Evolutionary conservation across 1,140 invertebrate genomes (phyloP), one percentile per base, ranked within the genome.

Genomic region (Trichonephila clavipes): DNA sequence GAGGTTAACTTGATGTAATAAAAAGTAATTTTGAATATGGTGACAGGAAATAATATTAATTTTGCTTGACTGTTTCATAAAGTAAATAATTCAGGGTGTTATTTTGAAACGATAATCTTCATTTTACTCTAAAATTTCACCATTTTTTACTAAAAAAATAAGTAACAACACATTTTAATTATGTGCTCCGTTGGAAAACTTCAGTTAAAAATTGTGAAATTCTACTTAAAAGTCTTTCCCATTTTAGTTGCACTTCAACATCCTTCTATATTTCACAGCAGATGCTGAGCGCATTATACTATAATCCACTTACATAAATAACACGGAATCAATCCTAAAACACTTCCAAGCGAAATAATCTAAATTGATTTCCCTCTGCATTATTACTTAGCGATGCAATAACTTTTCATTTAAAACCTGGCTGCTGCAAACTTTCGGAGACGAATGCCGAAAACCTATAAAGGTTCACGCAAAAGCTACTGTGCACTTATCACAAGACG

Each of bases 391-490:
- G 28, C 69, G 28, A 28, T 24, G 34, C 69, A 16, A 77, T 40
- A 77, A 77, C 69, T 77, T 77, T 77, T 77, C 69, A 77, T 24
- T 77, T 77, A 77, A 77, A 77, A 16, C 69, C 24, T 77, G 2
- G 28, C 16, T 2, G 5, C 3, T 19, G 16, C 24, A 28, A 2
- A 19, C n/a, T 61, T 28, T 7, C n/a, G 16, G 24, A 51, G 51
- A 87, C 7, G 85, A 34, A 24, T 87, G 85, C 40, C 62, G 24
- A 87, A 64, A 18, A 40, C n/a, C 28, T 61, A 87, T 87, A 87
- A 87, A 87, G 24, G 18, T 24, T 6, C 85, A 87, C 85, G 85
- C 85, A 87, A 61, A 61, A 18, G 34, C 58, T 34, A 34, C 83
- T 18, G 7, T 58, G 40, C 40, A 58, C 16, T 61, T 59, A 59